Percentiles rank a stretch among this genome's conserved stretches.
Evolutionary conservation across 2,888 invertebrate species (phyloP).

Genomic region (Cantharis rufa): DNA sequence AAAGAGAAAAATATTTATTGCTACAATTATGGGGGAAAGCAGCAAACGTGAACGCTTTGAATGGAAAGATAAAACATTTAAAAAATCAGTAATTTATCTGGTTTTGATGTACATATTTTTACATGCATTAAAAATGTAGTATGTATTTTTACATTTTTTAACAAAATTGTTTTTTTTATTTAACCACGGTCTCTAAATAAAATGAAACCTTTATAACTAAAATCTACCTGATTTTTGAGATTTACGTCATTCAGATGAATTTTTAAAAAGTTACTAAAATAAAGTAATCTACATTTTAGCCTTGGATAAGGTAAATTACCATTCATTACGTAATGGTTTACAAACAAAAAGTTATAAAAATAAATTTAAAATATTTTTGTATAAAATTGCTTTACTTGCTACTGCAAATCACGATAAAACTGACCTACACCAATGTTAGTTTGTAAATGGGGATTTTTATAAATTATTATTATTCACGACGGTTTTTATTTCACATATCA

Average conservation of each 20-base stretch:
- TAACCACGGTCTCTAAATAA: no score
- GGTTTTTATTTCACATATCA: neutral
- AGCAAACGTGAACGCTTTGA: neutral
- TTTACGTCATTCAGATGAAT: no score
- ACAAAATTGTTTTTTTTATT: no score
- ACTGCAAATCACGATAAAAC: neutral
- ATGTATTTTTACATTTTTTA: no score
- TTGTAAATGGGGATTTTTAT: neutral
- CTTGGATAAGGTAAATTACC: neutral
- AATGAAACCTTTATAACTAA: no score
- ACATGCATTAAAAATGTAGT: no score
- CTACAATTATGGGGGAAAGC: neutral
- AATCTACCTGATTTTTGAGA: no score
- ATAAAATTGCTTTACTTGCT: neutral
- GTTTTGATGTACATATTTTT: no score
- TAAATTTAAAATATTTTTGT: neutral
- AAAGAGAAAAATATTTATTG: neutral
- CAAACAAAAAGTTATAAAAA: neutral
- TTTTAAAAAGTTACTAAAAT: neutral
- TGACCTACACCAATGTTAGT: neutral
- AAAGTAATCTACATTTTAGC: neutral
- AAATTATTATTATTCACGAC: neutral
- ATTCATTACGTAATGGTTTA: neutral
- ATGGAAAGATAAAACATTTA: neutral
- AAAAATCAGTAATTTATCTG: slow-evolving; percentile 32